Base-by-base conservation (phyloP, 2,113 vertebrate species). In the Pongo pygmaeus region DNA sequence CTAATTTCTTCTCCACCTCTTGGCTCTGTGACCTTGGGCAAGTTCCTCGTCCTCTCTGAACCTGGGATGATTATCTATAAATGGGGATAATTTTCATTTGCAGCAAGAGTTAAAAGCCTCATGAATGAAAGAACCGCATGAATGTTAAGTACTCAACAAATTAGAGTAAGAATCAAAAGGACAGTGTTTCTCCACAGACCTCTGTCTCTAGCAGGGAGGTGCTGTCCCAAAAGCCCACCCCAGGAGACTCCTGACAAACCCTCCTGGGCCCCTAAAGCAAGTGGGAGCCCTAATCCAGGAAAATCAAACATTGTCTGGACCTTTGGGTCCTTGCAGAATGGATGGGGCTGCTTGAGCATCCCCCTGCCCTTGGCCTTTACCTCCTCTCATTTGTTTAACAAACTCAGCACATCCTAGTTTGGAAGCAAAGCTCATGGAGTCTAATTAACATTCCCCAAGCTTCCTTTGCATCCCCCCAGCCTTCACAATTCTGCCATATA, bases 291-390 rank as follows among this genome's bases (percentile, higher is more conserved):
- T 55, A n/a, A 52, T 6, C 38, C 57, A 1, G 16, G 67, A 61
- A 87, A 83, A 50, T 30, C 4, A 46, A 40, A 43, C 12, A 14
- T 23, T 10, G 1, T 6, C n/a, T 38, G 18, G 48, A 88, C 85
- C 55, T 46, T 0, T 0, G 2, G 25, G 50, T 8, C 52, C n/a
- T 88, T 50, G 52, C 7, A 0, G 38, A 46, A 17, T 1, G 0
- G 12, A 1, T 0, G 32, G 23, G 67, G 69, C 83, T 79, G 43
- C 64, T 0, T 11, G 3, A 75, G 38, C 17, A 3, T 79, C 48
- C 2, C 77, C 35, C 23, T 78, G 85, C 38, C 6, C 84, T 59
- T 25, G 81, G 40, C 22, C 70, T 55, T 75, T 16, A 16, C 74
- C 69, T 35, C 23, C n/a, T 69, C 48, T 78, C 55, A 0, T 75